Percentiles rank a stretch among this genome's conserved stretches.
These are phyloP conservation scores for Sesia bembeciformis DNA, from an alignment of 2,888 invertebrate species.

Conservation along the genomic window DNA sequence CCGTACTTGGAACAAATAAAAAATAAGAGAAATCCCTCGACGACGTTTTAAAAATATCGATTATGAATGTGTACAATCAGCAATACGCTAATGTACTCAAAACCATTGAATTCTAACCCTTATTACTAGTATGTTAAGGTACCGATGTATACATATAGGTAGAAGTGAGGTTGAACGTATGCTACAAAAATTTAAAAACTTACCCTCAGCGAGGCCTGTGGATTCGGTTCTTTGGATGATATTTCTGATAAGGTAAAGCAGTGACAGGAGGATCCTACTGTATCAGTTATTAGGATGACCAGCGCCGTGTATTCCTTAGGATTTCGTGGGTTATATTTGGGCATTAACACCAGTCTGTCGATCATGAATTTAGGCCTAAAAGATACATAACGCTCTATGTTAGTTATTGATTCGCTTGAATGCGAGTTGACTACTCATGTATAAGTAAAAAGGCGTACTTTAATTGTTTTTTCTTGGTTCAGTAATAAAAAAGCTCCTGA, in stretches of 20 bases:
- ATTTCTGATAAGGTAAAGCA: conserved; percentile 39
- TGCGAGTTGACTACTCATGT: conserved; percentile 10
- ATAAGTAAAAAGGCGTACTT: neutral
- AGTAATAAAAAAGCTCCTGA: too few species aligned
- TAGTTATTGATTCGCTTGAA: too few species aligned
- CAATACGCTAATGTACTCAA: too few species aligned
- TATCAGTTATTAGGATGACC: conserved; percentile 40
- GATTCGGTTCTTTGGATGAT: conserved; percentile 32
- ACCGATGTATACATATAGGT: too few species aligned
- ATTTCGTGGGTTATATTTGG: conserved; percentile 20
- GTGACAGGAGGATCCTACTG: conserved; percentile 33
- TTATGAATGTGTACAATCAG: too few species aligned
- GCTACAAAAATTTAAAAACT: neutral
- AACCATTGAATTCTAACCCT: too few species aligned
- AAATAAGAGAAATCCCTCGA: too few species aligned
- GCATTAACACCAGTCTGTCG: conserved; percentile 21
- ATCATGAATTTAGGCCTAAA: conserved; percentile 53
- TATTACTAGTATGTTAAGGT: too few species aligned
- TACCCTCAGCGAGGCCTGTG: conserved; percentile 31
- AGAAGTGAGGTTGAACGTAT: too few species aligned
- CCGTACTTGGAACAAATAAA: too few species aligned
- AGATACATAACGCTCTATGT: neutral
- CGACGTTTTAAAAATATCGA: too few species aligned
- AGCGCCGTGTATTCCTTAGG: conserved; percentile 21
- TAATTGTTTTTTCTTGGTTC: neutral